Base-by-base conservation (phyloP, 2,113 vertebrate species). In the Megalops atlanticus region DNA sequence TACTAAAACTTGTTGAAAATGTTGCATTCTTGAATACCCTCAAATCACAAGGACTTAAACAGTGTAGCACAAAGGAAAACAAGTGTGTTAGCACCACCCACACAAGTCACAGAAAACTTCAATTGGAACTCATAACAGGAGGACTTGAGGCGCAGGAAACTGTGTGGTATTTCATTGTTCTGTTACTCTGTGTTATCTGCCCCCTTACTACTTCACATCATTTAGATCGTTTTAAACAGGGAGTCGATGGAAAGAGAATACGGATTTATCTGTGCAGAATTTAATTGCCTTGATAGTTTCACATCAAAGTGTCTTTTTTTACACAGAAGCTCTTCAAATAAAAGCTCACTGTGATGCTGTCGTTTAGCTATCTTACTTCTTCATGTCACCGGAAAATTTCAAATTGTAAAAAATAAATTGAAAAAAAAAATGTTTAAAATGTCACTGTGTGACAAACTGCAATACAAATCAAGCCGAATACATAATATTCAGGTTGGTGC, bases 251-350 rank as follows among this genome's bases (percentile, higher is more conserved):
- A 75, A 45, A 75, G 14, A 43, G 33, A 40, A 33, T 75, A 75
- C 16, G 2, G 49, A 27, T 24, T 45, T 2, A 33, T 79, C 15
- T 58, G 64, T 71, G 16, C 45, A 39, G 24, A 52, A 36, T 72
- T 54, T 58, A 41, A 75, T 43, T 75, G 35, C 24, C 45, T 33
- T 45, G 72, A 75, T 68, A 58, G 27, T 39, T 79, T 52, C n/a
- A 8, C 31, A 21, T 41, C 3, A 31, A 24, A 72, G 72, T 71
- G 31, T n/a, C n/a, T n/a, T n/a, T n/a, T 31, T 45, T 75, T 75
- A 4, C 41, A 70, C 41, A 18, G 71, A 71, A 77, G 33, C 18
- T 47, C 40, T 76, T 35, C 31, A 43, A 76, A 81, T 76, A 54
- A 76, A 27, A 43, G 31, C 27, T 70, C 58, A 16, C 11, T 73